Percentiles rank a stretch among this genome's conserved stretches.
Evolutionary conservation across 53 echinoderm and acorn worm species (phyloP).

Genomic region (Mesocentrotus franciscanus): DNA sequence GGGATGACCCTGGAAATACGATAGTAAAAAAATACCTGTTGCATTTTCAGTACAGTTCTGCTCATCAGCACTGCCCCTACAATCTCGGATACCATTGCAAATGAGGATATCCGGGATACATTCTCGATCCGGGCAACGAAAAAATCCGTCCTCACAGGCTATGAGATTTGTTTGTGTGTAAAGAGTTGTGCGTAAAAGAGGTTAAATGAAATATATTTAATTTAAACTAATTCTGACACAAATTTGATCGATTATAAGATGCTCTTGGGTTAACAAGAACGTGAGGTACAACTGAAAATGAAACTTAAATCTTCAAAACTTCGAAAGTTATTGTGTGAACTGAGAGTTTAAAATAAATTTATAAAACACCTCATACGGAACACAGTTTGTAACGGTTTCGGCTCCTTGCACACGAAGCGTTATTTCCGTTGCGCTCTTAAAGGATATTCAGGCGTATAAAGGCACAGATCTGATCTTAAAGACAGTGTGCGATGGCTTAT

Average conservation of each 20-base stretch:
- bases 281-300: not conserved
- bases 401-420: too few relatives aligned
- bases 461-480: too few relatives aligned
- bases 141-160: constrained; percentile 50
- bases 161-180: not conserved
- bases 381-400: too few relatives aligned
- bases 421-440: too few relatives aligned
- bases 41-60: constrained; percentile 36
- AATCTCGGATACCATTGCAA: constrained; percentile 61
- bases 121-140: constrained; percentile 38
- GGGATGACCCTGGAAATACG: too few relatives aligned
- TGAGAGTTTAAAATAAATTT: too few relatives aligned
- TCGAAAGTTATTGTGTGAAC: too few relatives aligned
- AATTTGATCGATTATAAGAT: not conserved
- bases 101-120: constrained; percentile 28
- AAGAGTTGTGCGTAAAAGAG: not conserved
- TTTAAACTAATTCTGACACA: not conserved
- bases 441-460: too few relatives aligned
- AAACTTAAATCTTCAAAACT: too few relatives aligned
- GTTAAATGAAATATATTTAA: not conserved
- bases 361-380: too few relatives aligned
- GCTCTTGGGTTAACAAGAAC: not conserved
- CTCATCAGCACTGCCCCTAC: constrained; percentile 37
- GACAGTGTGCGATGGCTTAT: too few relatives aligned
- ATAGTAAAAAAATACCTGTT: not conserved